Evolutionary conservation across 2,888 invertebrate genomes (phyloP), one percentile per base, ranked within the genome.

Genomic region (Melinaea marsaeus): DNA sequence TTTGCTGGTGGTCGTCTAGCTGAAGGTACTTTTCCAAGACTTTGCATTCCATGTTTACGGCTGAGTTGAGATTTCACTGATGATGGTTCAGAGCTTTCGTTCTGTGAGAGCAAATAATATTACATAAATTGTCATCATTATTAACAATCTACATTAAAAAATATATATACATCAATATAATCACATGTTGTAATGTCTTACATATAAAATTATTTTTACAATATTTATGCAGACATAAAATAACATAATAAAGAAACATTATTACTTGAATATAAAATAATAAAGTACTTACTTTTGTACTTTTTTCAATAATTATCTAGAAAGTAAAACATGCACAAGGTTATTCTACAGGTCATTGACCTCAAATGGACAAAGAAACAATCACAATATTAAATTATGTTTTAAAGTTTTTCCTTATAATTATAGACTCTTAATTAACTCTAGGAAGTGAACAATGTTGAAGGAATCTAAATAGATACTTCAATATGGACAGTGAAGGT

Each of bases 11-110:
- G 98, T 90, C 99, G 96, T 92, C 99, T 96, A 88, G 97, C 97
- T 92, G 96, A 96, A 90, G 97, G 97, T 92, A 99, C 97, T 95
- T 99, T 99, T 92, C 99, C 99, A 95, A 99, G 95, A 93, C 96
- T 96, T 96, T 99, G 99, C 96, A 99, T 97, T 94, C 99, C 99
- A 98, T 99, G 98, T 95, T 98, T 98, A 92, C 97, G 97, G 87
- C 95, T 95, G 92, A 95, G 94, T 92, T 95, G 95, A 91, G 94
- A 96, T 92, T 96, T 97, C 81, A 95, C 95, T 88, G 95, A 95
- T 82, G 95, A 95, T 83, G 96, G 95, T 91, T 97, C 97, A 80
- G 94, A 95, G 88, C 95, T 94, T 92, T 96, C 96, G 84, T 96
- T 96, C 96, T 96, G 78, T 61, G 86, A 83, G 69, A 65, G 69